These are phyloP conservation scores for Manis javanica DNA, from an alignment of 2,797 vertebrate species.

Conservation along the genomic window DNA sequence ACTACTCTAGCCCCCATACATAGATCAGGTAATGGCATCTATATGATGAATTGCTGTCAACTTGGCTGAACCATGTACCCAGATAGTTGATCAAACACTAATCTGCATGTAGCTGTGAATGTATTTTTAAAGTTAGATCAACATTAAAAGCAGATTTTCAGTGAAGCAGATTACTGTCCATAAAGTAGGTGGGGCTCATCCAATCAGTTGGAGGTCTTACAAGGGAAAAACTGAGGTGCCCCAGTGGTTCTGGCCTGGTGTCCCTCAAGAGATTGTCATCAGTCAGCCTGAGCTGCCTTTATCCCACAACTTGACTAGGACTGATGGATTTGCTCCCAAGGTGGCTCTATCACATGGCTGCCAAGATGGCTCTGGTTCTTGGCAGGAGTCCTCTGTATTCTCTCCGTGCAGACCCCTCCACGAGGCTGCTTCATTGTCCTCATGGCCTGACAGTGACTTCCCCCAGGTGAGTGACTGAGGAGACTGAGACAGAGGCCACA, in stretches of 20 bases:
- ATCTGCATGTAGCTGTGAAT: neutral
- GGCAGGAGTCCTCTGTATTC: neutral
- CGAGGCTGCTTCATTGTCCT: neutral
- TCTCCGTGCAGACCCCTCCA: neutral
- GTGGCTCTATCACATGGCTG: neutral
- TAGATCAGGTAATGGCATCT: neutral
- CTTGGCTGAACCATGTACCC: neutral
- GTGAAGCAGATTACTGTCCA: neutral
- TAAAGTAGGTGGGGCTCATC: neutral
- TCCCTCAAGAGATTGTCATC: neutral
- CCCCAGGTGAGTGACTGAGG: neutral
- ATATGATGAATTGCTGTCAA: neutral
- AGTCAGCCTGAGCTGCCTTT: neutral
- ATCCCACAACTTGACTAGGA: neutral
- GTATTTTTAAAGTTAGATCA: neutral
- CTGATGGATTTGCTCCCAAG: neutral
- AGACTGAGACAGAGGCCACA: neutral
- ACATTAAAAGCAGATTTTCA: slow-evolving; percentile 26
- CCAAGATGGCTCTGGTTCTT: neutral
- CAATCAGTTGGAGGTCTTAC: neutral
- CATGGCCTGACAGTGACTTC: neutral
- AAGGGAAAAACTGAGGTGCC: neutral
- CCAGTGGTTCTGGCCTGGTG: neutral
- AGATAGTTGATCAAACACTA: neutral
- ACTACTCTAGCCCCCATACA: neutral